These are phyloP conservation scores for Drosophila dunni DNA, from an alignment of 1,140 invertebrate species.

Conservation along the genomic window DNA sequence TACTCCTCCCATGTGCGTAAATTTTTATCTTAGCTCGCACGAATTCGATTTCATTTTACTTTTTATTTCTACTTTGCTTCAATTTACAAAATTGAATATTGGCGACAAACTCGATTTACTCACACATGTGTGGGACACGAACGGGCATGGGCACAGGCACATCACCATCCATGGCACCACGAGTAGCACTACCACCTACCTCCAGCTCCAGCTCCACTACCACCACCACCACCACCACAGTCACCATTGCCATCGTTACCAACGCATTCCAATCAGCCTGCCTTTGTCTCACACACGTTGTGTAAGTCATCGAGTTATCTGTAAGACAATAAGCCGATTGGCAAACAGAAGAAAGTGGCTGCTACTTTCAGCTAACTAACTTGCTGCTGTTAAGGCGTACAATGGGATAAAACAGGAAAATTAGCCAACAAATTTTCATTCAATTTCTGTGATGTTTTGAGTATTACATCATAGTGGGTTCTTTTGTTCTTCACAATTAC, in stretches of 20 bases:
- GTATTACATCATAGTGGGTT: not conserved
- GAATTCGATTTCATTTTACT: conserved; percentile 46
- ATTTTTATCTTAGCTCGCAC: conserved; percentile 39
- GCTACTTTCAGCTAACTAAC: conserved; percentile 12
- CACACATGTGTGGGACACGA: conserved; percentile 38
- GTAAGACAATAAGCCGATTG: conserved; percentile 37
- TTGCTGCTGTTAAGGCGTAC: not conserved
- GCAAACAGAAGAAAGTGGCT: conserved; percentile 27
- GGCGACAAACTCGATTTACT: conserved; percentile 72
- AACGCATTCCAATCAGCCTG: conserved; percentile 22
- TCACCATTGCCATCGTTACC: not conserved
- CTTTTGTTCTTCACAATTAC: too few species aligned
- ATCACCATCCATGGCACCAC: not conserved
- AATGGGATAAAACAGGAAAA: conserved; percentile 9
- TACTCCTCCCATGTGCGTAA: conserved; percentile 22
- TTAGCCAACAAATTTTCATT: not conserved
- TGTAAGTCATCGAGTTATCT: conserved; percentile 70
- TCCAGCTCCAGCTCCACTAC: too few species aligned
- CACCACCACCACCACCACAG: not conserved
- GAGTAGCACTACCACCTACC: too few species aligned
- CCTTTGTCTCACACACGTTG: conserved; percentile 59
- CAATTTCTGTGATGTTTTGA: not conserved
- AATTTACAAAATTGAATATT: conserved; percentile 79
- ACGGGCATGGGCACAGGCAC: too few species aligned
- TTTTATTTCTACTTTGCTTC: conserved; percentile 68